Base-by-base conservation (phyloP, 1,140 invertebrate genomes). In the Tenebrio molitor region DNA sequence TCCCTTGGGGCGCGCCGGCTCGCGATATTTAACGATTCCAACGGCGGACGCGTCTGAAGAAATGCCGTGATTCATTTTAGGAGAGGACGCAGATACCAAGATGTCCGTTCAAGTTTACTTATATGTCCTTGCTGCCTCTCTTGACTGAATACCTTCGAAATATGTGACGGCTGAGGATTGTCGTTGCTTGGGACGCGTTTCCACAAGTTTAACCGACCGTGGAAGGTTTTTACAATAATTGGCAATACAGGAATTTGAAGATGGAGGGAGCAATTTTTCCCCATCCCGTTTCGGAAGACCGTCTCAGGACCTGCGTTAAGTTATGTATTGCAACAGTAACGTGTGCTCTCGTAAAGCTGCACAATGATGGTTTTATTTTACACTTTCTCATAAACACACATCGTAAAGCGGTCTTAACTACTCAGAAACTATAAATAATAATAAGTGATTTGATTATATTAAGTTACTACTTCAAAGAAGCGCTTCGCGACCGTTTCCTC, bases 351-450 rank as follows among this genome's bases (percentile, higher is more conserved):
- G 50, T 23, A 58, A 58, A 14, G 0, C n/a, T 33, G 23, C 21
- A 58, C 50, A 58, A 58, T 50, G 44, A 16, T 50, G n/a, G 6
- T 41, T 50, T 50, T 50, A 50, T 58, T 58, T 58, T 29, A 58
- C 21, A 23, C 16, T 58, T 58, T 33, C 21, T 17, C 50, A 58
- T 58, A 58, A 58, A 25, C 23, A 17, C 33, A 15, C 16, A 17
- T 17, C 42, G 15, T 44, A 44, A 44, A 39, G n/a, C 15, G 2
- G 16, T 16, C 42, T 44, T 39, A 44, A 17, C 14, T 44, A 58
- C 50, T 8, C 14, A 33, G 50, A 58, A 58, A 58, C 50, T 33
- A 29, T 58, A 58, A 58, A 58, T 39, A 6, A 39, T 39, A 39
- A 39, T 58, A 58, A 53, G 46, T n/a, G 17, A 53, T 53, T 53